A percentile compares a stretch with the other conserved stretches of the same genome.
phyloP scores from a whole-genome alignment of 2,113 vertebrate genomes.

The Noturus placidus region DNA sequence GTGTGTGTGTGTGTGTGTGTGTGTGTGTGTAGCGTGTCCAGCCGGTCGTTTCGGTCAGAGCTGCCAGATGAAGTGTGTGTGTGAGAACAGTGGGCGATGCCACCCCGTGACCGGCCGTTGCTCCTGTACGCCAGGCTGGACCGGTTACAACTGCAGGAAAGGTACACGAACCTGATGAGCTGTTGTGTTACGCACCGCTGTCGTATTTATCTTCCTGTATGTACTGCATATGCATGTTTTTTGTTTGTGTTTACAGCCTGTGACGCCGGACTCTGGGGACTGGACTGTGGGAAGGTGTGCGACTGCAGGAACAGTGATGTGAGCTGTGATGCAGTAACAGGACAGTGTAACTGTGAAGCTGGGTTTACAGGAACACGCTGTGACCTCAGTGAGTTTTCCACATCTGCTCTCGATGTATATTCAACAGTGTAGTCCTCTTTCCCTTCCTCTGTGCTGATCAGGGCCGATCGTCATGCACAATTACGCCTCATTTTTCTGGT shows the following conservation, averaged over 20 bases:
- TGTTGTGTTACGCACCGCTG: not conserved
- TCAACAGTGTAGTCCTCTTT: not conserved
- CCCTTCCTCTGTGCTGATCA: not conserved
- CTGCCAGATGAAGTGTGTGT: slow-evolving; percentile 84
- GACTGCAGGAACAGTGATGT: slow-evolving; percentile 80
- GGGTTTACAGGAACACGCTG: slow-evolving; percentile 79
- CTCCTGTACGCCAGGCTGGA: slow-evolving; percentile 84
- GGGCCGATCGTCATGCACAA: not conserved
- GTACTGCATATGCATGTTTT: not conserved
- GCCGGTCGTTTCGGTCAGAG: slow-evolving; percentile 77
- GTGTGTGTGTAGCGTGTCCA: slow-evolving; percentile 74
- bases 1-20: not conserved
- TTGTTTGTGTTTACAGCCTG: slow-evolving; percentile 75
- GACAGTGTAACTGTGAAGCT: slow-evolving; percentile 82
- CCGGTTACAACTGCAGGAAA: slow-evolving; percentile 80
- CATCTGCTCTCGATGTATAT: not conserved
- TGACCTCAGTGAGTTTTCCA: slow-evolving; percentile 72
- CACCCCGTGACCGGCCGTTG: slow-evolving; percentile 79
- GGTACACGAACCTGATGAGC: slow-evolving; percentile 61
- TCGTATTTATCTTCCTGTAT: not conserved
- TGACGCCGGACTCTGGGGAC: slow-evolving; percentile 82
- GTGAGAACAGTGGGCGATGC: slow-evolving; percentile 83
- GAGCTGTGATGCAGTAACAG: slow-evolving; percentile 76
- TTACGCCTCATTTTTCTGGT: not conserved
- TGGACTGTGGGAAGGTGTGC: slow-evolving; percentile 73